Base-by-base conservation (phyloP, 2,888 invertebrate genomes). In the Melinopterus prodromus region DNA sequence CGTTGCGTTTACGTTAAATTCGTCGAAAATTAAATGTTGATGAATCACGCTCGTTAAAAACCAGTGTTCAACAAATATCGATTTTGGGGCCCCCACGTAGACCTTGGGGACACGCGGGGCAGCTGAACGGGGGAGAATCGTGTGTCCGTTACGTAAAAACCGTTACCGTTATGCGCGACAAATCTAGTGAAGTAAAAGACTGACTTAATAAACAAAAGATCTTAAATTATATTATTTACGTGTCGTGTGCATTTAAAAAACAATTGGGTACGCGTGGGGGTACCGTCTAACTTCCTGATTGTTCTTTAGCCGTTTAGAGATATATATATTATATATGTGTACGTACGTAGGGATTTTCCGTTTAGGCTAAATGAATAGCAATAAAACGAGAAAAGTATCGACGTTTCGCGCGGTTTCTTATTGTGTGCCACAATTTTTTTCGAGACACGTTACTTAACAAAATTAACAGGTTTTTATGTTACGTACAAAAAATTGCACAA, bases 1-100 rank as follows among this genome's bases (percentile, higher is more conserved):
- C 26, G 26, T 26, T 26, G 26, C 26, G 26, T 26, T 26, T 26
- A 26, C 26, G 26, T 26, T 26, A 26, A 3, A 26, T 26, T 26
- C 26, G 6, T 53, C 16, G 38, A n/a, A 14, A 7, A n/a, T 77
- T 12, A 69, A 77, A 35, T 16, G 16, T 77, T 77, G 16, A 69
- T 77, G 14, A 88, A 89, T 89, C 89, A 89, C 89, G 88, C 86
- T 88, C 88, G 88, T 89, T 88, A 89, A 74, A 26, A 74, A 87
- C 70, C 88, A 88, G 89, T 89, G 89, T 89, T 89, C 88, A 88
- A 86, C 84, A 86, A 85, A 87, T 87, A 87, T 87, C 85, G 87
- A 88, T 86, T 88, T 85, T 80, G 9, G 53, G 53, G 53, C 53
- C 53, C 53, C 12, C 53, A 7, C 53, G 53, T 26, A 12, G 53